Conservation (phyloP, 2,888 invertebrate species). For the Leptinotarsa juncta region DNA sequence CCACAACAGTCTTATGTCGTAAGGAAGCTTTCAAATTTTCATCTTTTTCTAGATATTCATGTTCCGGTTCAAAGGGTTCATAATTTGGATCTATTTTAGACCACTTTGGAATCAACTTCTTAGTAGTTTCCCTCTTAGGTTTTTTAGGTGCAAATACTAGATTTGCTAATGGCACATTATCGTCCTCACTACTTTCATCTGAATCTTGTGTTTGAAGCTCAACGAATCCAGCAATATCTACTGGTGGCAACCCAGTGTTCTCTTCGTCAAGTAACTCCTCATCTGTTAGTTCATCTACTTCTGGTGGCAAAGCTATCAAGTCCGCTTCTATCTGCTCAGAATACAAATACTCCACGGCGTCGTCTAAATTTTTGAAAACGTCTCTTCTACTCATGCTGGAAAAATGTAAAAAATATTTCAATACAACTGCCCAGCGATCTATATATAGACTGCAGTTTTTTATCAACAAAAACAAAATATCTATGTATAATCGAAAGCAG, state of each 20-base stretch:
- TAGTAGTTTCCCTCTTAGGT: conserved; percentile 5
- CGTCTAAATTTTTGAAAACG: conserved; percentile 30
- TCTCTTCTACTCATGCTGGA: conserved; percentile 18
- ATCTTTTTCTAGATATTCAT: conserved; percentile 7
- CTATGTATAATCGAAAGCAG: conserved; percentile 1
- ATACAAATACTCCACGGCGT: conserved; percentile 41
- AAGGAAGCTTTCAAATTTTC: conserved; percentile 8
- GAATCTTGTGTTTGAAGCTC: conserved; percentile 9
- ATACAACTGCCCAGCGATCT: conserved; percentile 14
- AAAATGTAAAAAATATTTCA: conserved; percentile 1
- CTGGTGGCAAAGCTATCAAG: conserved; percentile 45
- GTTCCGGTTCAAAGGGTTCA: conserved; percentile 3
- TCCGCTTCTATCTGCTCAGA: conserved; percentile 45
- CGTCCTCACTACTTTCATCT: conserved; percentile 11
- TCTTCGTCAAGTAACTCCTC: conserved; percentile 42
- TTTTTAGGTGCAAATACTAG: conserved; percentile 6
- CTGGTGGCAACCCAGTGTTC: conserved; percentile 27
- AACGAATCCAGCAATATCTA: conserved; percentile 18
- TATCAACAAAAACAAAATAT: conserved; percentile 1
- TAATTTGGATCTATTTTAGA: conserved; percentile 8
- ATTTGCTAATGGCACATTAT: conserved; percentile 21
- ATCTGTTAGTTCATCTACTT: conserved; percentile 46
- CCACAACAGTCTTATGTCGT: conserved; percentile 1
- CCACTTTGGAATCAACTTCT: conserved; percentile 8
- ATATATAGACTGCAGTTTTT: conserved; percentile 14